Conservation (phyloP, 2,888 invertebrate species). For the Crepidodera aurea region DNA sequence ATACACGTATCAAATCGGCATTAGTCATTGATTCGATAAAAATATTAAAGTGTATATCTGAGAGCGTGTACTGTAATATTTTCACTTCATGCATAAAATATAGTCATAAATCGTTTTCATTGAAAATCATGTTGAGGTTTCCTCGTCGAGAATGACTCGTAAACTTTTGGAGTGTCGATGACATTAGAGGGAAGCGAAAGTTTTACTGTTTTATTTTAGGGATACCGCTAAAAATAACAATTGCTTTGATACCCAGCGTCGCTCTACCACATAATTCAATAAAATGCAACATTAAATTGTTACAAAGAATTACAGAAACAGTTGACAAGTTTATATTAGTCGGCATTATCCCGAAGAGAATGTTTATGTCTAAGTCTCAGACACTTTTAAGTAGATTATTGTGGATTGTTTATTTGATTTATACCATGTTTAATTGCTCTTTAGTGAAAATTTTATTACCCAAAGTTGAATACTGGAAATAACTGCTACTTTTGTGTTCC, state of each 20-base stretch:
- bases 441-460: no score
- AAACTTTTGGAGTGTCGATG: constrained; percentile 24
- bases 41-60: constrained; percentile 30
- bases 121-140: constrained; percentile 36
- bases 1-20: constrained; percentile 11
- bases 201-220: constrained; percentile 25
- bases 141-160: constrained; percentile 28
- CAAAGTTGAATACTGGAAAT: no score
- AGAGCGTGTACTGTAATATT: constrained; percentile 28
- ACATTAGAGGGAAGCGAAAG: constrained; percentile 1
- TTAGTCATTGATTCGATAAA: constrained; percentile 23
- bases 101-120: constrained; percentile 33
- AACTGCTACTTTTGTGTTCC: no score
- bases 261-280: background rate
- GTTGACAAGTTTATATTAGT: constrained; percentile 6
- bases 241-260: constrained; percentile 10
- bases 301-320: constrained; percentile 1
- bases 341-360: no score
- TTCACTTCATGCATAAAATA: constrained; percentile 36
- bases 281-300: constrained; percentile 3
- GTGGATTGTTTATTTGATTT: no score
- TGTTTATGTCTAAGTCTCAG: no score
- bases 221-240: constrained; percentile 16
- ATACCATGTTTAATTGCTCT: no score
- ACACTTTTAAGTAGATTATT: no score